Evolutionary conservation across 1,140 invertebrate species (phyloP).

Genomic region (Pentalonia nigronervosa): DNA sequence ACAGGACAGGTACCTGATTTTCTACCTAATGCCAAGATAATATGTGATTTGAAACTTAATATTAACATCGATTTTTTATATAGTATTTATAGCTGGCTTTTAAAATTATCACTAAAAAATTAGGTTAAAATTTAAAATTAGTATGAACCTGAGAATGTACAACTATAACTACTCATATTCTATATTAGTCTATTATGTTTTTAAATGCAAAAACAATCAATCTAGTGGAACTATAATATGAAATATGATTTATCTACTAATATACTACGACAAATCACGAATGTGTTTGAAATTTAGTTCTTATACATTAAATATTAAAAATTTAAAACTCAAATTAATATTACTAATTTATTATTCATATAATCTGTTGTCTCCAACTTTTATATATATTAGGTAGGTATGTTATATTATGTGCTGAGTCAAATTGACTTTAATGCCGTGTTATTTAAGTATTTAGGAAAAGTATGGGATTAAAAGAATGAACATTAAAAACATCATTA

Average conservation of each 20-base stretch:
- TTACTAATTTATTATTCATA: constrained; percentile 11
- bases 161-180: too few species aligned
- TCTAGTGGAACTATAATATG: not conserved
- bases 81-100: too few species aligned
- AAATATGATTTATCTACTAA: not conserved
- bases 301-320: not conserved
- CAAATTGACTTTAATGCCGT: not conserved
- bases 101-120: too few species aligned
- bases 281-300: not conserved
- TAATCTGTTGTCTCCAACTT: not conserved
- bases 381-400: not conserved
- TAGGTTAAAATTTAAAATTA: not conserved
- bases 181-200: not conserved
- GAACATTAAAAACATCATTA: not conserved
- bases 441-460: not conserved
- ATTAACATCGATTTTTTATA: too few species aligned
- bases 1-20: too few species aligned
- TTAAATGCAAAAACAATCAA: not conserved
- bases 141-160: too few species aligned
- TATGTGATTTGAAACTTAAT: too few species aligned
- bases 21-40: too few species aligned
- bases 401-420: not conserved
- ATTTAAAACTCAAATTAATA: not conserved
- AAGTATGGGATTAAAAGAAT: too few species aligned
- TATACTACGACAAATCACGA: not conserved